Conservation (phyloP, 2,888 invertebrate genomes). For the Epistrophella euchroma region DNA sequence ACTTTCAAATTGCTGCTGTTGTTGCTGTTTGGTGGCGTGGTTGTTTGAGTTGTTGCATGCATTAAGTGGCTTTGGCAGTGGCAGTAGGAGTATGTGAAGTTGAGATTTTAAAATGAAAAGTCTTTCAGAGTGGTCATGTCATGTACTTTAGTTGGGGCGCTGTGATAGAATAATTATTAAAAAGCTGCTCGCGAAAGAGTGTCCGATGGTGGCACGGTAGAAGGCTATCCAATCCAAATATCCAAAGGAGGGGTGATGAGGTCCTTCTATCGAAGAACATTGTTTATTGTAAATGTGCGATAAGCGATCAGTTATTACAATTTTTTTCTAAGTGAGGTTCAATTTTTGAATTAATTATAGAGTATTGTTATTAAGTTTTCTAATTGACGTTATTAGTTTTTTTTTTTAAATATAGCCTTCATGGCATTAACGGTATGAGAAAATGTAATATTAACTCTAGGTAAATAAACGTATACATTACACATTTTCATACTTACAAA, state of each 20-base stretch:
- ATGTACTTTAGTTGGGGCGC: conserved; percentile 52
- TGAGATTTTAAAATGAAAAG: conserved; percentile 58
- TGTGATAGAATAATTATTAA: conserved; percentile 69
- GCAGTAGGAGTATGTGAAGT: conserved; percentile 63
- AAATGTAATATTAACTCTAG: neutral
- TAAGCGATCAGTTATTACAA: conserved; percentile 57
- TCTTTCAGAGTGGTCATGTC: conserved; percentile 61
- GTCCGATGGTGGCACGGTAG: neutral
- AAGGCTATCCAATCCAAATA: neutral
- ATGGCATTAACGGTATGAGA: neutral
- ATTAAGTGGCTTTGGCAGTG: conserved; percentile 35
- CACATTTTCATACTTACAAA: too few relatives aligned
- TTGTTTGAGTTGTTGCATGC: conserved; percentile 34
- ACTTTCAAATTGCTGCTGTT: conserved; percentile 67
- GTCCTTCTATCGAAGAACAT: conserved; percentile 37
- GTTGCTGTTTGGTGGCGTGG: conserved; percentile 22
- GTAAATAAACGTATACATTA: neutral
- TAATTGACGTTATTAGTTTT: conserved; percentile 9
- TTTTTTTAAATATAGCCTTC: neutral
- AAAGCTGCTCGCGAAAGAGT: conserved; percentile 36
- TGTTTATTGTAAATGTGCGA: conserved; percentile 49
- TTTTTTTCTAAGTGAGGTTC: conserved; percentile 49
- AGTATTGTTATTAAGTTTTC: conserved; percentile 48
- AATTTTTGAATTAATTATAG: conserved; percentile 46
- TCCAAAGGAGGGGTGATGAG: conserved; percentile 24